These are phyloP conservation scores for Onychostoma macrolepis DNA, from an alignment of 2,113 vertebrate genomes.

Conservation along the genomic window DNA sequence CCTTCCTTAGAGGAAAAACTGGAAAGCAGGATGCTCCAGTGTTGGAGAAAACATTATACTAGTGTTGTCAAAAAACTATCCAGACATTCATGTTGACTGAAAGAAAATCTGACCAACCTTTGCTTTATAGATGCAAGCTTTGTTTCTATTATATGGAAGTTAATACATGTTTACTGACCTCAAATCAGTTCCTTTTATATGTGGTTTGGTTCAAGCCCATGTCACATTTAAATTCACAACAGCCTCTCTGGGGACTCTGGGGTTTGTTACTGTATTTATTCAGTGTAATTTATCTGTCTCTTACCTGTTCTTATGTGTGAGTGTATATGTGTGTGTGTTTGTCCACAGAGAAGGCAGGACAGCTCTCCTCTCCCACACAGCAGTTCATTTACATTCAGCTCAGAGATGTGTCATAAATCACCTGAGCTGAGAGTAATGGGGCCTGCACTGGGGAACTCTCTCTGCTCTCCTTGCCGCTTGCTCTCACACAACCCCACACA, in stretches of 20 bases:
- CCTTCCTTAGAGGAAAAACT: background rate
- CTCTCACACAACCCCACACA: conserved; percentile 16
- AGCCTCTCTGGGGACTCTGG: background rate
- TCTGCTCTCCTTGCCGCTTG: conserved; percentile 59
- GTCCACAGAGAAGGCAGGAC: conserved; percentile 42
- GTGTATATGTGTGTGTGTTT: conserved; percentile 20
- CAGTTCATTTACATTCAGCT: conserved; percentile 81
- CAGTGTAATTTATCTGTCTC: conserved; percentile 16
- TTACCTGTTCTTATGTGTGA: conserved; percentile 23
- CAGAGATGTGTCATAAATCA: conserved; percentile 82
- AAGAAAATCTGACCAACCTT: background rate
- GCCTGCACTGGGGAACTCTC: conserved; percentile 77
- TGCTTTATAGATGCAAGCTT: background rate
- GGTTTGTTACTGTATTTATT: conserved; percentile 44
- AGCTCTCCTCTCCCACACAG: conserved; percentile 60
- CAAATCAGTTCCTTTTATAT: conserved; percentile 9
- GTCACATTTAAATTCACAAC: conserved; percentile 24
- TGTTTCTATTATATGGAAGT: background rate
- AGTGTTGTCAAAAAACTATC: background rate
- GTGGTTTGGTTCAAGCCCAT: conserved; percentile 1
- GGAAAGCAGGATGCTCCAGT: background rate
- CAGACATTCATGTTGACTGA: background rate
- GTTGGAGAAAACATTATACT: background rate
- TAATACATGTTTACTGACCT: background rate
- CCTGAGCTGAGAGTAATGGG: conserved; percentile 82